These are phyloP conservation scores for Acronicta alni DNA, from an alignment of 2,888 invertebrate species.

Conservation along the genomic window DNA sequence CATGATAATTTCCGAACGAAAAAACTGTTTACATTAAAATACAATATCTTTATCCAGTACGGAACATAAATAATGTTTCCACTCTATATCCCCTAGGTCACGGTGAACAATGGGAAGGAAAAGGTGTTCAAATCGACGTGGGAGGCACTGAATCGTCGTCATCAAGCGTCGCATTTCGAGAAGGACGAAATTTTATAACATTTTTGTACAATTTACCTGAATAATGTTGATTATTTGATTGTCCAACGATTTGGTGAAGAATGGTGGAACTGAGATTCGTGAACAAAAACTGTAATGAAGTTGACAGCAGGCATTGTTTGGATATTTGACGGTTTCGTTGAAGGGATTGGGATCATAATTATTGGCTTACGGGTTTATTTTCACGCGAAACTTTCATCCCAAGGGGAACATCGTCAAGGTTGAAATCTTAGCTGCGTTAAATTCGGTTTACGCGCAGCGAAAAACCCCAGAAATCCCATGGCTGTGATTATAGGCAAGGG, in stretches of 20 bases:
- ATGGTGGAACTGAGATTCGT: slow-evolving; percentile 13
- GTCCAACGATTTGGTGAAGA: slow-evolving; percentile 44
- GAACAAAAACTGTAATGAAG: slow-evolving; percentile 16
- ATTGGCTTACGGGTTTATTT: no score
- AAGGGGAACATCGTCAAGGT: no score
- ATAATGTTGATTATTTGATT: slow-evolving; percentile 62
- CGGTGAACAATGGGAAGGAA: slow-evolving; percentile 17
- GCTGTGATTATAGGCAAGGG: no score
- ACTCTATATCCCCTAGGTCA: slow-evolving; percentile 9
- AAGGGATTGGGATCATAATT: no score
- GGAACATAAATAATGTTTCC: slow-evolving; percentile 11
- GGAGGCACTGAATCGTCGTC: slow-evolving; percentile 48
- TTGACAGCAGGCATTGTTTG: background rate
- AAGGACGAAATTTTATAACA: slow-evolving; percentile 32
- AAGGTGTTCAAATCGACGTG: slow-evolving; percentile 40
- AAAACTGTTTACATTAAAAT: no score
- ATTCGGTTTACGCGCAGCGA: no score
- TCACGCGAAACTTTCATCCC: no score
- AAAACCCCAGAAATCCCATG: no score
- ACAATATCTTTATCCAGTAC: no score
- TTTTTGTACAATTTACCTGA: slow-evolving; percentile 53
- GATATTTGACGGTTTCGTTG: no score
- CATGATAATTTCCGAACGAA: no score
- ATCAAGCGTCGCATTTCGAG: slow-evolving; percentile 34
- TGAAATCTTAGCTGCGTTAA: no score